These are phyloP conservation scores for Pogonocherus hispidulus DNA, from an alignment of 2,888 invertebrate species.

Conservation along the genomic window DNA sequence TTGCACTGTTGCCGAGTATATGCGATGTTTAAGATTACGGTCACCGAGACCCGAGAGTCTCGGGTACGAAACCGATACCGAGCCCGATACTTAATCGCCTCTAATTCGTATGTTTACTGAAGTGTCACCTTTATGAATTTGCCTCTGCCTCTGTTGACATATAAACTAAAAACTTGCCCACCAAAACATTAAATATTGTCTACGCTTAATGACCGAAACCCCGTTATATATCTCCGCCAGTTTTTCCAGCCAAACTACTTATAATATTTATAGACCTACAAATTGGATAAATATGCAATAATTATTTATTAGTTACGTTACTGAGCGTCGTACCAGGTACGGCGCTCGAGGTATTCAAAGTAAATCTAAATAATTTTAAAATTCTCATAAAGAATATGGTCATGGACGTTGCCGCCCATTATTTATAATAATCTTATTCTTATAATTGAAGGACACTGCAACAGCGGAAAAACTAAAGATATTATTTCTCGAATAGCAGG, in stretches of 20 bases:
- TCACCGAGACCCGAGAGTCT: no score
- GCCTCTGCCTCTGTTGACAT: no score
- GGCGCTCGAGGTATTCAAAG: neutral
- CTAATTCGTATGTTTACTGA: no score
- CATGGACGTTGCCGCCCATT: constrained; percentile 6
- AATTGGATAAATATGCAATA: neutral
- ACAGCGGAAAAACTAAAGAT: neutral
- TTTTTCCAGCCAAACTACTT: neutral
- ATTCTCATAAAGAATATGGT: constrained; percentile 12
- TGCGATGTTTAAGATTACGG: no score
- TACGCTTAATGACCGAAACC: no score
- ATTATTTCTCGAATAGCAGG: neutral
- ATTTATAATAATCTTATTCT: neutral
- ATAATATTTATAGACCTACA: neutral
- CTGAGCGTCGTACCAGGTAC: constrained; percentile 19
- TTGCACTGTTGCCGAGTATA: no score
- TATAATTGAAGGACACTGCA: neutral
- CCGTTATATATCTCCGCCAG: no score
- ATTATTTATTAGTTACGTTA: neutral
- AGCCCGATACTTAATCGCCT: no score
- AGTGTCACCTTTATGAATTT: no score
- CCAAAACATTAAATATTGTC: no score
- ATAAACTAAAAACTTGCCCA: no score
- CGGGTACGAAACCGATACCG: no score
- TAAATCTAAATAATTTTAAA: constrained; percentile 1